These are phyloP conservation scores for Epsilonema sp. DNA, from an alignment of 2,888 invertebrate genomes.

Conservation along the genomic window DNA sequence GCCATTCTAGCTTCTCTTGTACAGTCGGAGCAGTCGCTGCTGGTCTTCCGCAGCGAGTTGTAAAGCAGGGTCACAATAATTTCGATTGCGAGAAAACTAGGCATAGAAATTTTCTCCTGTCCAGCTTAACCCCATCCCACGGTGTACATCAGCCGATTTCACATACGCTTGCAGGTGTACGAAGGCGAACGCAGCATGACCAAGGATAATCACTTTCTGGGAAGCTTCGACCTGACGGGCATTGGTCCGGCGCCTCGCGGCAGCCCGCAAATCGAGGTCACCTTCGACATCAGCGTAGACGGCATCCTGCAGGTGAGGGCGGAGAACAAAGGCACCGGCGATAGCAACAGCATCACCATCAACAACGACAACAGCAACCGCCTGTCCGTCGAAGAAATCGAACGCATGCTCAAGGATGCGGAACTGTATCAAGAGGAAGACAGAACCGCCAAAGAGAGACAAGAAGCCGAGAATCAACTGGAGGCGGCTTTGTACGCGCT, in stretches of 20 bases:
- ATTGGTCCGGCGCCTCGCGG: neutral
- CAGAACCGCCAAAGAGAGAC: conserved; percentile 40
- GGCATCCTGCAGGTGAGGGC: conserved; percentile 53
- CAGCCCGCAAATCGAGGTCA: neutral
- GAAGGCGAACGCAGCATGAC: conserved; percentile 99
- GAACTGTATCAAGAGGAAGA: conserved; percentile 98
- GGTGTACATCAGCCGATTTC: too few relatives aligned
- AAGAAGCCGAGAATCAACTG: neutral
- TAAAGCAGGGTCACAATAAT: neutral
- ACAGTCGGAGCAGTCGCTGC: too few relatives aligned
- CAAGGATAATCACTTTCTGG: conserved; percentile 92
- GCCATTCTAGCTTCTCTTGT: too few relatives aligned
- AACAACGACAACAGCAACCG: conserved; percentile 96
- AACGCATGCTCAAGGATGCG: conserved; percentile 95
- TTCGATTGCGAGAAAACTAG: too few relatives aligned
- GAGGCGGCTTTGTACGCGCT: neutral
- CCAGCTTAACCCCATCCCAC: too few relatives aligned
- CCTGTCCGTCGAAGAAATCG: conserved; percentile 89
- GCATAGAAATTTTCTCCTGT: conserved; percentile 8
- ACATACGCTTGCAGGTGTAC: conserved; percentile 46
- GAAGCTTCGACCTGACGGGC: conserved; percentile 66
- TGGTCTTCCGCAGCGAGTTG: too few relatives aligned
- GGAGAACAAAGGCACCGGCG: conserved; percentile 96
- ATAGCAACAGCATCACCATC: conserved; percentile 93
- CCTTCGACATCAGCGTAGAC: conserved; percentile 38